Conservation (phyloP, 2,113 vertebrate genomes). For the Tragelaphus strepsiceros region DNA sequence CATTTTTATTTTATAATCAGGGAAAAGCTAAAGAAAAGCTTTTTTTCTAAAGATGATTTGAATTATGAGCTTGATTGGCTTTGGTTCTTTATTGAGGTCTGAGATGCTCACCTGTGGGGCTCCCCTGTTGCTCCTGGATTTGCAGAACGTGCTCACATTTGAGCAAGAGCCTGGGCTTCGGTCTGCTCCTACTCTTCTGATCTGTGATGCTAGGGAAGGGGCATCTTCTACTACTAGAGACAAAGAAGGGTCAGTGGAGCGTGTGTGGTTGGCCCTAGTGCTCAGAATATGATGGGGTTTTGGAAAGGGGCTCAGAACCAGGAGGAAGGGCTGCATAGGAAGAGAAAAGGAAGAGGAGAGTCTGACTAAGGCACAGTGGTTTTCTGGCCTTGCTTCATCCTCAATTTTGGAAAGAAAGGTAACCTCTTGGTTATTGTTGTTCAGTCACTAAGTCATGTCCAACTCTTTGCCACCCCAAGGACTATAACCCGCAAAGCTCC, state of each 20-base stretch:
- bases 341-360: neutral
- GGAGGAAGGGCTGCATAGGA: neutral
- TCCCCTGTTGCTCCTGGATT: neutral
- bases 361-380: neutral
- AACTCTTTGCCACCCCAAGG: neutral
- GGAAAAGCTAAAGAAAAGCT: neutral
- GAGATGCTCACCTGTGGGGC: fast-evolving
- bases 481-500: neutral
- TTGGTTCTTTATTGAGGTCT: neutral
- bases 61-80: neutral
- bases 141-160: neutral
- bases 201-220: neutral
- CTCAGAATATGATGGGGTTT: neutral
- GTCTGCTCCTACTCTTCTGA: neutral
- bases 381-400: neutral
- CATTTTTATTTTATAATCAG: neutral
- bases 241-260: neutral
- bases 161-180: neutral
- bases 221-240: neutral
- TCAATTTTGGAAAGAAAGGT: neutral
- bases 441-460: neutral
- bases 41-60: neutral
- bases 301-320: neutral
- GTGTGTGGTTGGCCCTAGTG: neutral
- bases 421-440: neutral